Evolutionary conservation across 1,140 invertebrate species (phyloP), one percentile per base, ranked within the genome.

Genomic region (Oscheius sp.): DNA sequence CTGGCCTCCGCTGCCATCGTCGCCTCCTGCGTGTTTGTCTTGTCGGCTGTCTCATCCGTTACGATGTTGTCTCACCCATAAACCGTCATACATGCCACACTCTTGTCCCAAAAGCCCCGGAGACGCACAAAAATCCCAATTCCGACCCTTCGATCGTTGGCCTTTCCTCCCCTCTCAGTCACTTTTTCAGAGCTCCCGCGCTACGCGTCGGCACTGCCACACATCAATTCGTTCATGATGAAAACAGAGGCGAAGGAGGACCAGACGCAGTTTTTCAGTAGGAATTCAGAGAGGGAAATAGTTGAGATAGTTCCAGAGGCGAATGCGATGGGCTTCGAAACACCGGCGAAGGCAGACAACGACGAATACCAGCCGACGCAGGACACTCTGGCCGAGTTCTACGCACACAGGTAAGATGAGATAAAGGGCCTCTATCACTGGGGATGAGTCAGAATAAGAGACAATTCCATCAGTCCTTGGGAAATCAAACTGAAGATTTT

Each of bases 51-150:
- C 15, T 55, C 49, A 55, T 55, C 49, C 49, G 49, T 55, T 55
- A 55, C 49, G 49, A 55, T 55, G 49, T 55, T 55, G 49, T 55
- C 49, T 55, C 15, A 55, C 15, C 49, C 49, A 55, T 55, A 55
- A 55, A 55, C 15, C 49, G 38, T 26, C 23, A 15, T 55, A 55
- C 49, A 55, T 55, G 49, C 15, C 49, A 55, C 49, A 55, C 28
- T 55, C 28, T 26, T 55, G 7, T 55, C 49, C 49, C 49, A 7
- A 55, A 7, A 55, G 49, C 7, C 38, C 38, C n/a, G 38, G 10
- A 42, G 38, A 42, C 38, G 38, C 10, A n/a, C 38, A 42, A 42
- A n/a, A 10, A 10, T 10, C n/a, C 38, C 38, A 10, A 42, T 42
- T 42, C 38, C 38, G 38, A 42, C 10, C 38, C 38, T 42, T 10